Evolutionary conservation across 2,797 vertebrate genomes (phyloP).

Genomic region (Protonibea diacanthus): DNA sequence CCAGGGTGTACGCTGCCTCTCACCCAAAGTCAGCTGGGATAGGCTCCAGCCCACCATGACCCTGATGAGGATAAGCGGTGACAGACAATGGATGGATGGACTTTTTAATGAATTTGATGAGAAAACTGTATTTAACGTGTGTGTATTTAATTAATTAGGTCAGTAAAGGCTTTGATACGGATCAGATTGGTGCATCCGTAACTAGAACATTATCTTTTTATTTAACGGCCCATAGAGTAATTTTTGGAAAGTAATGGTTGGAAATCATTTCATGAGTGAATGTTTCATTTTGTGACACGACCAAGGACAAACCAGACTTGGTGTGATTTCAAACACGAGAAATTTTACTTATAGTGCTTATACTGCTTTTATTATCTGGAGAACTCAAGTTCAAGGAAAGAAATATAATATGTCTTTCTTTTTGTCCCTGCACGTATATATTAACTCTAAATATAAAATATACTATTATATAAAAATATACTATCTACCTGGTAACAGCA

Average conservation of each 20-base stretch:
- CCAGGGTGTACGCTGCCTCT: too few species aligned
- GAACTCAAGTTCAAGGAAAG: constrained; percentile 3
- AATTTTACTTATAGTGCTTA: neutral
- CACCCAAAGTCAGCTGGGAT: too few species aligned
- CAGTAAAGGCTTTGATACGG: neutral
- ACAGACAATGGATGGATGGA: neutral
- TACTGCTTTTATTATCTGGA: neutral
- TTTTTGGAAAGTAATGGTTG: neutral
- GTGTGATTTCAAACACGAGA: neutral
- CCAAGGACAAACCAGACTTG: neutral
- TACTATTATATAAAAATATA: neutral
- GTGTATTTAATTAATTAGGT: neutral
- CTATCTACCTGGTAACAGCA: constrained; percentile 68
- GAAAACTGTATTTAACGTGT: neutral
- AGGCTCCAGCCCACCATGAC: too few species aligned
- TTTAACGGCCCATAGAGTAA: neutral
- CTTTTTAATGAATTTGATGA: neutral
- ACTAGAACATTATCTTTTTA: neutral
- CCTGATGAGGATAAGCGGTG: too few species aligned
- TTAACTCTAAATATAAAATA: constrained; percentile 64
- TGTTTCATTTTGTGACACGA: neutral
- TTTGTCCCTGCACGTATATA: constrained; percentile 1
- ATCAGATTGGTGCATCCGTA: neutral
- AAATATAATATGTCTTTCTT: constrained; percentile 6
- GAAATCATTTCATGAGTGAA: constrained; percentile 11